Base-by-base conservation (phyloP, 2,888 invertebrate species). In the Oscheius sp. region DNA sequence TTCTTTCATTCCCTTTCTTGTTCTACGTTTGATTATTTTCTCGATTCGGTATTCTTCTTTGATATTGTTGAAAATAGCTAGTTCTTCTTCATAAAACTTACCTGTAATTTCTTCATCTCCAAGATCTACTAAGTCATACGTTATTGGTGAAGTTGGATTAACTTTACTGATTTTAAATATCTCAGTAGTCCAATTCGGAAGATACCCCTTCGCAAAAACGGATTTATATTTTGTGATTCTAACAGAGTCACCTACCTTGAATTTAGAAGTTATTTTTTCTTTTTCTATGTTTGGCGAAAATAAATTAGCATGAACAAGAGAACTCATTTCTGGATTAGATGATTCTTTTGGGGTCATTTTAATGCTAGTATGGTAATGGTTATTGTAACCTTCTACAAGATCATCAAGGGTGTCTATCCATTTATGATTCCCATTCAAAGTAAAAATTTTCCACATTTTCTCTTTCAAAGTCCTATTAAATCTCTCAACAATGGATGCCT, bases 181-280 rank as follows among this genome's bases (percentile, higher is more conserved):
- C 14, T 36, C 36, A 9, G 36, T 36, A 14, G 8, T 36, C 36
- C 36, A 36, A 36, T 36, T 36, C 8, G 36, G 14, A 36, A 36
- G 36, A 36, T 47, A 47, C n/a, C 47, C 47, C n/a, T 47, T 47
- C n/a, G 47, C 6, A n/a, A 47, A 47, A n/a, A 47, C 47, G 47
- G 47, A 47, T 47, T 47, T 47, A 47, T 47, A 47, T 47, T 47
- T 47, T 9, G 47, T 47, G n/a, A 47, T 47, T 47, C 47, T 6
- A 47, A 47, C 47, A 47, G n/a, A 9, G 47, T 47, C 47, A 9
- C 47, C 47, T 9, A 47, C n/a, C n/a, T 47, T 47, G 47, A 47
- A n/a, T 47, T 47, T 47, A 47, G 47, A n/a, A 9, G 6, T 47
- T 47, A n/a, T 9, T 9, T 47, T n/a, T 47, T 47, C n/a, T 9